Evolutionary conservation across 2,113 vertebrate species (phyloP).

Genomic region (Rhipidura dahli): DNA sequence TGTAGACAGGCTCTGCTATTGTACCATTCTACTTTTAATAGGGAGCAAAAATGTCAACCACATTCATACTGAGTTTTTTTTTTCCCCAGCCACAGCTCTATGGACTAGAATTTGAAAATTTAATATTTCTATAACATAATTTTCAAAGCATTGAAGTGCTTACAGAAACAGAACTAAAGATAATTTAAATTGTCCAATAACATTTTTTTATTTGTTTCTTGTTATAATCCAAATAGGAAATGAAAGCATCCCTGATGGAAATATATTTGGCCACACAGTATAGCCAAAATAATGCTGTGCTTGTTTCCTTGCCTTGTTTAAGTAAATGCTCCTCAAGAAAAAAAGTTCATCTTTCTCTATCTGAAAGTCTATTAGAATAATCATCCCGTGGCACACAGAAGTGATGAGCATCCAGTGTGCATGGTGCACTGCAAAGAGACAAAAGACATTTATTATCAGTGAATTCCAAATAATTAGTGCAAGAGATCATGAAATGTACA

Average conservation of each 20-base stretch:
- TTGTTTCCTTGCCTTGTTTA: slow-evolving; percentile 50
- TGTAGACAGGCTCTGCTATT: neutral
- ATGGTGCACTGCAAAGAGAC: slow-evolving; percentile 57
- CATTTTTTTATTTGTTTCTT: neutral
- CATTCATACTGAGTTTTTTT: neutral
- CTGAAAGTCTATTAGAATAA: slow-evolving; percentile 62
- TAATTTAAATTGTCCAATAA: neutral
- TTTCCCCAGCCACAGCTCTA: neutral
- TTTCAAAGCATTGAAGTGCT: neutral
- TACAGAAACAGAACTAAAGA: neutral
- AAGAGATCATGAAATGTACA: slow-evolving; percentile 69
- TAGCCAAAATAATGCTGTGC: slow-evolving; percentile 33
- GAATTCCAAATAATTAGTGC: slow-evolving; percentile 80
- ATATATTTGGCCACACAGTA: neutral
- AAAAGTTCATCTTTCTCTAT: slow-evolving; percentile 67
- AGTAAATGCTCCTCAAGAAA: slow-evolving; percentile 33
- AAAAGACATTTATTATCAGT: slow-evolving; percentile 79
- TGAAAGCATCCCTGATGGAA: neutral
- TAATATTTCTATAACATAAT: neutral
- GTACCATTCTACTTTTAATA: neutral
- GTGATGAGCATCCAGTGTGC: slow-evolving; percentile 36
- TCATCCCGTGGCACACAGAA: slow-evolving; percentile 57
- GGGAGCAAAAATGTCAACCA: neutral
- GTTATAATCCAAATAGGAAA: slow-evolving; percentile 29
- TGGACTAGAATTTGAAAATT: neutral